Evolutionary conservation across 1,140 invertebrate species (phyloP).

Genomic region (Pachypeltis micranthus): DNA sequence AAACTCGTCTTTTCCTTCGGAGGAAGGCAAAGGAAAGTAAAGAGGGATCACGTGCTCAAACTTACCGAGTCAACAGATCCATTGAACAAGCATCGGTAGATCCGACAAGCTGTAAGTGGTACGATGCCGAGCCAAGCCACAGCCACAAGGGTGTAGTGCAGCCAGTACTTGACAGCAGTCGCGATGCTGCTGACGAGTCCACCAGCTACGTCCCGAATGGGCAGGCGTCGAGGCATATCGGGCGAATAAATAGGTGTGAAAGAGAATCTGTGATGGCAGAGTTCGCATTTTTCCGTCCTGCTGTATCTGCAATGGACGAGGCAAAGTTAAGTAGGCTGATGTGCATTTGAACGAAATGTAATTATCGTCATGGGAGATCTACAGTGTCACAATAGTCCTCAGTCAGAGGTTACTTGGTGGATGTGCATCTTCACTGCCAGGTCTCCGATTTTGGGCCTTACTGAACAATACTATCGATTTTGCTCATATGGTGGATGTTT

Average conservation of each 20-base stretch:
- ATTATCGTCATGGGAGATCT: no score
- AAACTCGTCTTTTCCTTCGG: no score
- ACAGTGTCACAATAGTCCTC: no score
- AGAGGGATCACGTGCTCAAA: no score
- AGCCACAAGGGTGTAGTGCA: constrained; percentile 91
- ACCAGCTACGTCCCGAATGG: constrained; percentile 76
- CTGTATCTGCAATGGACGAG: constrained; percentile 45
- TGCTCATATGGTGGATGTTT: no score
- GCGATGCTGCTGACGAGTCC: constrained; percentile 80
- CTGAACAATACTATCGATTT: no score
- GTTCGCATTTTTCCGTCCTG: constrained; percentile 95
- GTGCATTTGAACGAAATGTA: no score
- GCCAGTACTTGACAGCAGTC: constrained; percentile 87
- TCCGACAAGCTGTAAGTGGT: constrained; percentile 90
- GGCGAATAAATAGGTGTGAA: constrained; percentile 98
- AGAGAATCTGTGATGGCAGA: constrained; percentile 92
- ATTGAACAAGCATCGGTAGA: constrained; percentile 83
- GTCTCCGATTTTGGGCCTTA: no score
- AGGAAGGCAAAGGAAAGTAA: no score
- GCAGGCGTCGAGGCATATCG: constrained; percentile 94
- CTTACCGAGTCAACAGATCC: constrained; percentile 63
- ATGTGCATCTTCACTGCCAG: no score
- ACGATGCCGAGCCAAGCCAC: constrained; percentile 96
- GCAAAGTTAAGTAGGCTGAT: neutral
- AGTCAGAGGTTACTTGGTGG: no score